Evolutionary conservation across 2,113 vertebrate genomes (phyloP), one percentile per base, ranked within the genome.

Genomic region (Lynx canadensis): DNA sequence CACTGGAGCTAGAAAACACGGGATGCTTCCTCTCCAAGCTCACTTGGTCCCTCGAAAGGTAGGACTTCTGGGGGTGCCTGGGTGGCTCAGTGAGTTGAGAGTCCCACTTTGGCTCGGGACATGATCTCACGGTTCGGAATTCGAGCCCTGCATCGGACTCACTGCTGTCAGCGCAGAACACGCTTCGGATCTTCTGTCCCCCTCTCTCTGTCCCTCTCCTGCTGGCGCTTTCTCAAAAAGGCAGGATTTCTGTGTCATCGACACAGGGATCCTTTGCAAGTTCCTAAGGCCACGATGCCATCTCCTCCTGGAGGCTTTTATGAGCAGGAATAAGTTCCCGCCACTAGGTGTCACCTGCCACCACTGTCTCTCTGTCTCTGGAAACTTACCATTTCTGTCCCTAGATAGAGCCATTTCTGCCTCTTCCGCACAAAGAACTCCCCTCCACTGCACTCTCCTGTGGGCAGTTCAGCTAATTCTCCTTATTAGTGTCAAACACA

Each of bases 321-420:
- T 4, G 69, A 79, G 66, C 36, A 73, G 25, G 6, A 48, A 19
- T 14, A 27, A n/a, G 48, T 45, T 93, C 73, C 69, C 36, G 55
- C 94, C 94, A 69, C 96, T 95, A 94, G 96, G 84, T 76, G 91
- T 90, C 94, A 3, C 36, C 74, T 45, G n/a, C 55, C n/a, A 76
- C 84, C 48, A 41, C 31, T 6, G 19, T 83, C 48, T 76, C 63
- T 79, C 31, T 27, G 60, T 55, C 25, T 52, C 69, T 45, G 57
- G 80, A 95, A 86, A 55, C 19, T 55, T 55, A n/a, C n/a, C 33
- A 33, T 73, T 45, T 80, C 38, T 57, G n/a, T 50, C n/a, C 29
- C 48, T 23, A 16, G 19, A 79, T 5, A 1, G 21, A 31, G 66
- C 74, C 66, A 36, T 52, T 45, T 91, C 52, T 88, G 33, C 68